Base-by-base conservation (phyloP, 2,888 invertebrate species). In the Erpobdella octoculata region DNA sequence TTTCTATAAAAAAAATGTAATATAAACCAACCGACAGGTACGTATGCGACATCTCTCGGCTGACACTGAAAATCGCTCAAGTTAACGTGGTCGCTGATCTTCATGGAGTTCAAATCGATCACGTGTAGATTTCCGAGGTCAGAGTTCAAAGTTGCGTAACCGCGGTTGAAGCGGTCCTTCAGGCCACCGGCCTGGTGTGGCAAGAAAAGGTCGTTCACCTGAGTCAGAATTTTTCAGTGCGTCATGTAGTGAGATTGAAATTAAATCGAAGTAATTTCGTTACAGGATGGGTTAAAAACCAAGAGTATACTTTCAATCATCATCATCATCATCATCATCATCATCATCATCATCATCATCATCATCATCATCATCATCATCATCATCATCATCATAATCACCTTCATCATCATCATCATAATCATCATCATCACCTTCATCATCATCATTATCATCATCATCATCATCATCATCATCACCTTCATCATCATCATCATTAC, bases 241-340 rank as follows among this genome's bases (percentile, higher is more conserved):
- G n/a, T n/a, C n/a, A n/a, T n/a, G n/a, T n/a, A n/a, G n/a, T n/a
- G n/a, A n/a, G n/a, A n/a, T n/a, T n/a, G n/a, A n/a, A n/a, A n/a
- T n/a, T n/a, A n/a, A n/a, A n/a, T n/a, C n/a, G n/a, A n/a, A n/a
- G n/a, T n/a, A n/a, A n/a, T n/a, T n/a, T n/a, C n/a, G n/a, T n/a
- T n/a, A n/a, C n/a, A n/a, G n/a, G n/a, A n/a, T n/a, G n/a, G n/a
- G n/a, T n/a, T n/a, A n/a, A n/a, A n/a, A n/a, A n/a, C n/a, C n/a
- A n/a, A n/a, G n/a, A n/a, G n/a, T n/a, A n/a, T n/a, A n/a, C n/a
- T n/a, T n/a, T n/a, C n/a, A n/a, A 61, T 72, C 61, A 72, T 71
- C 38, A 71, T 72, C 59, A 72, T 72, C 59, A 61, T 72, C 71
- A 72, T 72, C 59, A 59, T 72, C 71, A 71, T 72, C 71, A 36